Evolutionary conservation across 2,888 invertebrate genomes (phyloP), one percentile per base, ranked within the genome.

Genomic region (Drosophila neutralis): DNA sequence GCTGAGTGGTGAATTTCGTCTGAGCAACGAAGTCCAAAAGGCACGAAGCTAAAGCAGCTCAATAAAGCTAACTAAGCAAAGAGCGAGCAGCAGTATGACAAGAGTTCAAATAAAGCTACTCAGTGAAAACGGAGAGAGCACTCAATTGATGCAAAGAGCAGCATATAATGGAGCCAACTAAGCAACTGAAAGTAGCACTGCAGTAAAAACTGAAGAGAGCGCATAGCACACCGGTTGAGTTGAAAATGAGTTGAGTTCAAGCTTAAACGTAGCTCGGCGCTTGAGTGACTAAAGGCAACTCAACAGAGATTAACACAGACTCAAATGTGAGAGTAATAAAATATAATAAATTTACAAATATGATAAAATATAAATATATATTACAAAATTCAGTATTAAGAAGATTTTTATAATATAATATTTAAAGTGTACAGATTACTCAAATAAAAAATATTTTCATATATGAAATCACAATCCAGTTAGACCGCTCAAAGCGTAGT

Each of bases 1-100:
- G 27, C 63, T 36, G 60, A 24, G 45, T 73, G 69, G 68, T 73
- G 81, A 78, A 61, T 73, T 68, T 85, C 48, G 51, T 59, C 69
- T 69, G 64, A 61, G 24, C 63, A 33, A 45, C 63, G 74, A 68
- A 45, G 49, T 21, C 10, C 24, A 21, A 18, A 29, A 33, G 60
- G 52, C 42, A 11, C 24, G 13, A 31, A n/a, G 13, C 38, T 24
- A 45, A 29, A n/a, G 1, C 36, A 29, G 18, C 62, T 71, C 56
- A 63, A 61, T 42, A 60, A 53, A 60, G 33, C 33, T 42, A 31
- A 18, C 59, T 33, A 52, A 54, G 18, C 13, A 13, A 60, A 60
- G 60, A 78, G 74, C 48, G 21, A 11, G 11, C 5, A 10, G 24
- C n/a, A 27, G 4, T 10, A 27, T 40, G 62, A 13, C 57, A 49